Base-by-base conservation (phyloP, 2,888 invertebrate genomes). In the Thelaira solivaga region DNA sequence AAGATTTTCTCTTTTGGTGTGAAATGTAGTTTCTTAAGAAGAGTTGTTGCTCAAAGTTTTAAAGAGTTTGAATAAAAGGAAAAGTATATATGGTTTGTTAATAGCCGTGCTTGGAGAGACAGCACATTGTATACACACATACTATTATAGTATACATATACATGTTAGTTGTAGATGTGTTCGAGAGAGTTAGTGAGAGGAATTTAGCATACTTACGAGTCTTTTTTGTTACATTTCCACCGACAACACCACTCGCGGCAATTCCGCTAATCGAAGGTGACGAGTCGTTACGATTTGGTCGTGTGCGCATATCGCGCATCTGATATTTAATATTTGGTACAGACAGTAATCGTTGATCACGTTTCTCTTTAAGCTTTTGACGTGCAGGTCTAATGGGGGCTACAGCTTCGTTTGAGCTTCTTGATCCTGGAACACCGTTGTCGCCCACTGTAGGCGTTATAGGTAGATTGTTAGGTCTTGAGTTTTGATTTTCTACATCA, bases 221-320 rank as follows among this genome's bases (percentile, higher is more conserved):
- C 91, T 95, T 93, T 89, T 95, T 92, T 91, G 94, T 94, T 84
- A 95, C 90, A 91, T 91, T 93, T 87, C 94, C 93, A 61, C 94
- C 93, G 57, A 20, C 76, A 53, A 36, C 71, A 26, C 65, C 45
- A 34, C 22, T 24, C 24, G 53, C 61, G 3, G 34, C 57, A 49
- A 34, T 57, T 2, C 47, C 39, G 84, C 94, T 92, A 90, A 94
- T 93, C 80, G 93, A 90, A 72, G 90, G 89, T 83, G 90, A 84
- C 55, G 86, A 85, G 81, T 89, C 88, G 53, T 85, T 85, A 83
- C 86, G 88, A 80, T 83, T 84, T 81, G 84, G 82, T 39, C 86
- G 85, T 45, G 84, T 82, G 61, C 89, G 84, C 57, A 88, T 82
- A 85, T 87, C 89, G 84, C 88, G 86, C 84, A 86, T 89, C 87